Base-by-base conservation (phyloP, 2,888 invertebrate species). In the Cynaeus angustus region DNA sequence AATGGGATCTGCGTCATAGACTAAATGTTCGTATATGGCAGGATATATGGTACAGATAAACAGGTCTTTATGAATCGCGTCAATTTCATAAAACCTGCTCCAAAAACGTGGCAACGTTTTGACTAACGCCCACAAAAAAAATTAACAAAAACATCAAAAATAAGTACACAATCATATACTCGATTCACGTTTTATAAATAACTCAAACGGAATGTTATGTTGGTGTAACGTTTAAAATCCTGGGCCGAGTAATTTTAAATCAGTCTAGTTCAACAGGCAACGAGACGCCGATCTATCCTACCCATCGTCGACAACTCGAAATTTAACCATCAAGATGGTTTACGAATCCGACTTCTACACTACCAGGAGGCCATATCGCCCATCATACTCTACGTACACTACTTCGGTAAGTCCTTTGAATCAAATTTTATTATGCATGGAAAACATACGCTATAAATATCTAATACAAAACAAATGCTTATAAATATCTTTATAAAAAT, bases 291-390 rank as follows among this genome's bases (percentile, higher is more conserved):
- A 78, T 86, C 85, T 85, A 85, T 41, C 30, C 30, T 58, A 52
- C 43, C 13, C 30, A 10, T 33, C 10, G 12, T 21, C 28, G 21
- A 26, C 14, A 16, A 21, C 14, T 55, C 38, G 48, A 85, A 86
- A 41, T 70, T 69, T 56, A 74, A 84, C 62, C 53, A 73, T 71
- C 81, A 90, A 88, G 87, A 95, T 95, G 95, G 95, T 95, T 88
- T 95, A 95, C 92, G 94, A 94, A 89, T 93, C 93, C 89, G 95
- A 95, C 88, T 95, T 94, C 88, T 94, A 94, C 87, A 94, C 95
- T 83, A 93, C 93, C 86, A 92, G 95, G 87, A 91, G 95, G 87
- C 92, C 94, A 77, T 92, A 92, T 85, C 89, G 92, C 71, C 86
- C 90, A 74, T 87, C 88, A 75, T 85, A 88, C 74, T 89, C 91